Evolutionary conservation across 2,797 vertebrate species (phyloP), one percentile per base, ranked within the genome.

Genomic region (Mallotus villosus): DNA sequence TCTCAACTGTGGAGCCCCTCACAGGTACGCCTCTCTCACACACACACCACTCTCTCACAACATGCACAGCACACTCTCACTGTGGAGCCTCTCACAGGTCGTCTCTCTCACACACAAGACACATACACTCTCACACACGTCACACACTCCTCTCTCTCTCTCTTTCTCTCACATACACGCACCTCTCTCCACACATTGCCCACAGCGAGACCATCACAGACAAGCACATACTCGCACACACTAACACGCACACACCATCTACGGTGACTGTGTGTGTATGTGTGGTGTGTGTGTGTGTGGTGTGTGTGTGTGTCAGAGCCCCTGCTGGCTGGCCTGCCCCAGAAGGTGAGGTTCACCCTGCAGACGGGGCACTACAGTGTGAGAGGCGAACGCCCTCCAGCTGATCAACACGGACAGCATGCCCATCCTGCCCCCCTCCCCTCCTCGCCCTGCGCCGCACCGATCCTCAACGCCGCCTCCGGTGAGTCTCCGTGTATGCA

Each of bases 371-470:
- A 99, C 90, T 99, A 99, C 69, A 73, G 87, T 2, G 84, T 99
- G 81, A 96, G 90, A 94, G 97, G 97, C 4, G 98, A 99, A 99
- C 57, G 91, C 96, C 51, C 89, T 99, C 74, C 98, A 99, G 91
- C 94, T 99, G 77, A 98, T 96, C 86, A 98, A 97, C 0, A 90
- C 90, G 0, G 95, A 97, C 69, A 91, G 94, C 63, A 96, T 99
- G 96, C 94, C 94, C 71, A 92, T 99, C 80, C 86, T 97, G 53
- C 92, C 64, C 37, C 4, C 93, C 73, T 92, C 88, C 1, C 93
- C 72, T 92, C 88, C 1, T 74, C 79, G 0, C 91, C 91, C 84
- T 94, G 91, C 87, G 92, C 88, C 4, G 97, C 95, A 81, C 89
- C 53, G n/a, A 93, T 97, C 85, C 94, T 91, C 73, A 94, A 93